phyloP scores from a whole-genome alignment of 2,888 invertebrate genomes.

The Leptinotarsa juncta region DNA sequence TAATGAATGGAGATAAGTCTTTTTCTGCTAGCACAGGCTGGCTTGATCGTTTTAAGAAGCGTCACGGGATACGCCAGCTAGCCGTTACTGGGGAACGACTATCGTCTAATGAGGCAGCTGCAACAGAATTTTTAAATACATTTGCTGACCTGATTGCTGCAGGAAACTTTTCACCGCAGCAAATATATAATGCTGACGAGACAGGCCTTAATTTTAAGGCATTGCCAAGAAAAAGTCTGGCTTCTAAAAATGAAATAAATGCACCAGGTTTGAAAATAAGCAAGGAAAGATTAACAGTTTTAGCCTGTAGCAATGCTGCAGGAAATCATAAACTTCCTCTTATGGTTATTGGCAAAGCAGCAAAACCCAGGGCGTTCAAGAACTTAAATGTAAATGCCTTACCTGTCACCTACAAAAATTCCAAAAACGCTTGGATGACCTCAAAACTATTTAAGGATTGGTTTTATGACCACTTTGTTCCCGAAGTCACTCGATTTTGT shows the following conservation, averaged over 20 bases:
- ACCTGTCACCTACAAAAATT: background rate
- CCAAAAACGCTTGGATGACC: constrained; percentile 14
- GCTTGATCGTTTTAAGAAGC: too few species aligned
- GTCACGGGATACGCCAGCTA: too few species aligned
- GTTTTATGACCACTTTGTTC: constrained; percentile 16
- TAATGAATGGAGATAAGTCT: too few species aligned
- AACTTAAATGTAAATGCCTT: constrained; percentile 1
- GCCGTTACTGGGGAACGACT: too few species aligned
- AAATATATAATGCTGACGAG: background rate
- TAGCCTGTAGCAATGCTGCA: constrained; percentile 11
- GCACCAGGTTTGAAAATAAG: constrained; percentile 9
- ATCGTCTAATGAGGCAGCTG: too few species aligned
- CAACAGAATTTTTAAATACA: too few species aligned
- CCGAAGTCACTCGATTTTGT: background rate
- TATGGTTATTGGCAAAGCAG: constrained; percentile 9
- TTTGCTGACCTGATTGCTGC: too few species aligned
- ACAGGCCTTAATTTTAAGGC: background rate
- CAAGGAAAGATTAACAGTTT: constrained; percentile 8
- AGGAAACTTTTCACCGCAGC: background rate
- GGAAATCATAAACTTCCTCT: background rate
- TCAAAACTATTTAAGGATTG: background rate
- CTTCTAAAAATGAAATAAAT: constrained; percentile 3
- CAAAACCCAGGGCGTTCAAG: constrained; percentile 6
- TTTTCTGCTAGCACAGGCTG: too few species aligned
- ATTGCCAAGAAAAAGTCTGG: background rate